Base-by-base conservation (phyloP, 2,888 invertebrate species). In the Heliothis peltigera region DNA sequence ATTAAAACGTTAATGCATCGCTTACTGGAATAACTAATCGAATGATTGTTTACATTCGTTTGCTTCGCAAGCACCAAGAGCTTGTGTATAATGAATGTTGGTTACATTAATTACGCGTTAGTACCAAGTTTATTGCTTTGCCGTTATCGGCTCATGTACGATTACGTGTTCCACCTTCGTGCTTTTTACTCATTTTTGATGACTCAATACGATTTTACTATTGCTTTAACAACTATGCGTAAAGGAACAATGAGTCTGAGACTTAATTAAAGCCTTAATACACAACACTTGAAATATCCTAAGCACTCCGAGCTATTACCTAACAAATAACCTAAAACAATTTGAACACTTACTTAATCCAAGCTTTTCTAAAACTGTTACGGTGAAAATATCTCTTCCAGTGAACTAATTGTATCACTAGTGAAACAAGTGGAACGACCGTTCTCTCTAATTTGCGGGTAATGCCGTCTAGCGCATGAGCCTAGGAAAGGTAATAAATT, bases 61-160 rank as follows among this genome's bases (percentile, higher is more conserved):
- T 84, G 82, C 83, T 82, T 87, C 81, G 84, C 83, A 85, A 84
- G 84, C 86, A 86, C 80, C 86, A 84, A 83, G 86, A 86, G 84
- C 87, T 84, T 86, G 88, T 89, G 89, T 90, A 88, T 91, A 92
- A 92, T 91, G 89, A 90, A 91, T 85, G 89, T 87, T 85, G 84
- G 86, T 85, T 86, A 90, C 92, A 91, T 92, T 94, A 92, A 94
- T 94, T 94, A 93, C 90, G 83, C 87, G 92, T 92, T 90, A 92
- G 86, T 92, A 81, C 91, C 81, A 86, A 75, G 89, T 94, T 94
- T 92, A 94, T 89, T 81, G 86, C 84, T 87, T 79, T 81, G 80
- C 85, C 86, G 91, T 93, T 93, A 92, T 92, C 90, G 92, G 87
- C 79, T 84, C 84, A 84, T 87, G 82, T 86, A 85, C 89, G 90